phyloP scores from a whole-genome alignment of 2,888 invertebrate species.

The Axea sp. region DNA sequence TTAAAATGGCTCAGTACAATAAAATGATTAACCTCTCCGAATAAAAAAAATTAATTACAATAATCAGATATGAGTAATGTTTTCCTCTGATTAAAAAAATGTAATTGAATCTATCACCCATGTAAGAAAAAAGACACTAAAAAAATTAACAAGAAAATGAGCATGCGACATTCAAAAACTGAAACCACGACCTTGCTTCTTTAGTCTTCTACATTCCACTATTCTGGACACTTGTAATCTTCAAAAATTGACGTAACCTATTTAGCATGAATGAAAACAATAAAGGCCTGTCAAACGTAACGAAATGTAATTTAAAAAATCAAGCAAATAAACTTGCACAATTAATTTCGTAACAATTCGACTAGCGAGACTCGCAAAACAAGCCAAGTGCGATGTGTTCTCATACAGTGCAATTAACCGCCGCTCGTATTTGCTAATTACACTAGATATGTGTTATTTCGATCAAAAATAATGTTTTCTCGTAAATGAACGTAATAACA shows the following conservation, averaged over 20 bases:
- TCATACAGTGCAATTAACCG: constrained; percentile 21
- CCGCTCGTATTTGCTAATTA: constrained; percentile 28
- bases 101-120: too few species aligned
- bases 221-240: too few species aligned
- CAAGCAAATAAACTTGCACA: constrained; percentile 47
- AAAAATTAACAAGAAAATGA: too few species aligned
- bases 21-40: too few species aligned
- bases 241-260: constrained; percentile 1
- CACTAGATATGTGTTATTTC: constrained; percentile 6
- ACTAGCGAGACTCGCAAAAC: constrained; percentile 28
- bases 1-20: too few species aligned
- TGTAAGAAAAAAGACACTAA: too few species aligned
- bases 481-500: not conserved
- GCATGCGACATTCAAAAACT: constrained; percentile 2
- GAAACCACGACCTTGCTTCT: constrained; percentile 9
- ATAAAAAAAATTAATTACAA: too few species aligned
- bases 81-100: too few species aligned
- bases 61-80: too few species aligned
- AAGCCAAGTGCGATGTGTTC: constrained; percentile 36
- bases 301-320: too few species aligned
- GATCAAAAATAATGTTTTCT: not conserved
- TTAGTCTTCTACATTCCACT: constrained; percentile 3
- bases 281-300: too few species aligned
- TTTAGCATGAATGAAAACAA: too few species aligned
- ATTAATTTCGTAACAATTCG: constrained; percentile 47